Conservation (phyloP, 2,113 vertebrate genomes). For the Petrocephalus zakoni region DNA sequence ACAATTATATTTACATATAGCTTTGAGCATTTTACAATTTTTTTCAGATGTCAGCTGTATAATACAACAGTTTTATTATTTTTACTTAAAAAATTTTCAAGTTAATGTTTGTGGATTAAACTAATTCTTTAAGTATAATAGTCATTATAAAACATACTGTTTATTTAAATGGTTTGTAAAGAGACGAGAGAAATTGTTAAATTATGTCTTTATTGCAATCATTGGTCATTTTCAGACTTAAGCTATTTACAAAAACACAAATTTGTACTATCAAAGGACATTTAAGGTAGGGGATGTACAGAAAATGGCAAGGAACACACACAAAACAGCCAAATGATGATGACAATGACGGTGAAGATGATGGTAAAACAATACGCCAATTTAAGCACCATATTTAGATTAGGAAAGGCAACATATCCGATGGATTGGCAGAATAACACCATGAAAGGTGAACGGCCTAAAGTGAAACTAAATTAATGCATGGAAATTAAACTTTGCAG, state of each 20-base stretch:
- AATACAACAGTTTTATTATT: not conserved
- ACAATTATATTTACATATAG: not conserved
- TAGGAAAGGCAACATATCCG: conserved; percentile 6
- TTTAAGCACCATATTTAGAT: conserved; percentile 13
- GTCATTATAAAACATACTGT: not conserved
- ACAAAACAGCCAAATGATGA: conserved; percentile 12
- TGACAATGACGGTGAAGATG: conserved; percentile 16
- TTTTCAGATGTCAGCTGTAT: not conserved
- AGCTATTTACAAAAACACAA: conserved; percentile 19
- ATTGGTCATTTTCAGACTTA: conserved; percentile 17
- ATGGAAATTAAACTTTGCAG: conserved; percentile 1
- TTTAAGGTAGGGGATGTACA: not conserved
- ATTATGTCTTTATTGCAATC: conserved; percentile 20
- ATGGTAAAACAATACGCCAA: conserved; percentile 1
- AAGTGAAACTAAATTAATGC: conserved; percentile 13
- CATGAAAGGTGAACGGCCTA: not conserved
- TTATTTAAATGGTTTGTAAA: conserved; percentile 4
- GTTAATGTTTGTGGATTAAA: not conserved
- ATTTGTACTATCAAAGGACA: conserved; percentile 5
- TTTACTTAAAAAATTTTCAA: not conserved
- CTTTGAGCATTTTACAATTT: not conserved
- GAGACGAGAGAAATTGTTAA: conserved; percentile 13
- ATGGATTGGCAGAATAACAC: not conserved
- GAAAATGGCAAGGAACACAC: not conserved
- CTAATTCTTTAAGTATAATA: not conserved